Evolutionary conservation across 64 coral and sea anemone genomes (phyloP), one percentile per base, ranked within the genome.

Genomic region (Pocillopora verrucosa): DNA sequence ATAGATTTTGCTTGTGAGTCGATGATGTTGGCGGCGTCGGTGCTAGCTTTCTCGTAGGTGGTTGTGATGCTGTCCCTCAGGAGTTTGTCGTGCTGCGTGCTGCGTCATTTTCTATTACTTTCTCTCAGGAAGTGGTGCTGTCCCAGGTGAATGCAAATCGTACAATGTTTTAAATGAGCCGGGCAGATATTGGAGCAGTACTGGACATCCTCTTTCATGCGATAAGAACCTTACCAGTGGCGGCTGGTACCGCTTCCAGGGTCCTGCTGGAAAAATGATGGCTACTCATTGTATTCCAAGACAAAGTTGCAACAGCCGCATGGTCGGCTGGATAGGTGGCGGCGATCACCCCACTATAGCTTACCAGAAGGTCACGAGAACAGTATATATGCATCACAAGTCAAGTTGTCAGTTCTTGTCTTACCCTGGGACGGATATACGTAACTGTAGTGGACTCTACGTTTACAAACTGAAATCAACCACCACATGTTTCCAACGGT

Each of bases 381-480:
- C 12, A 58, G 72, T 51, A 19, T 91, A 82, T 86, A 84, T 86
- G 17, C 65, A 72, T 9, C 68, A 37, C 58, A 15, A 20, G 19
- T 5, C 22, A 16, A 41, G 75, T n/a, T 91, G 90, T n/a, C 86
- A 82, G 20, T 73, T 61, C 13, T 60, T 19, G 35, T 26, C 60
- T 14, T 41, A 87, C 1, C 9, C 34, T 30, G 30, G 30, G 12
- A 34, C 86, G 62, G 58, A 6, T 6, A 82, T 91, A 63, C 58
- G 82, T 38, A 91, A 91, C 59, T 91, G 90, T 15, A 80, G 90
- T 14, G 25, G 60, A 0, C 86, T 91, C 59, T 91, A 77, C 74
- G 90, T 91, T 75, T 91, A 91, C 60, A 25, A 59, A 20, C 72
- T 91, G 19, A 35, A 19, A 15, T 14, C 74, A 5, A 78, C 89